These are phyloP conservation scores for Elephas maximus DNA, from an alignment of 2,113 vertebrate species.

Conservation along the genomic window DNA sequence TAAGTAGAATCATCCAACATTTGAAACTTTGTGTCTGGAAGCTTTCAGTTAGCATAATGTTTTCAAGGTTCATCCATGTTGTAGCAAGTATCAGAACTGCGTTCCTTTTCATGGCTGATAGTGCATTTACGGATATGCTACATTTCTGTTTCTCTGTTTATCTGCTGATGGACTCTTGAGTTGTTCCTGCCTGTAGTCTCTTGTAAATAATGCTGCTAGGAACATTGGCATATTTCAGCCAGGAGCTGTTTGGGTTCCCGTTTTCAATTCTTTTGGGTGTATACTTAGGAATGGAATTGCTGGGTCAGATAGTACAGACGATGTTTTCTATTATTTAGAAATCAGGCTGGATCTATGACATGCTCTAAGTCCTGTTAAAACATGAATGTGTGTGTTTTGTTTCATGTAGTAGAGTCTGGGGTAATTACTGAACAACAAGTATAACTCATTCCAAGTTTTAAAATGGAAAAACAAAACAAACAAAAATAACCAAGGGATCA, in stretches of 20 bases:
- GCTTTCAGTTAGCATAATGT: not conserved
- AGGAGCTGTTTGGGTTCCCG: too few relatives aligned
- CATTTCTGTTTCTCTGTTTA: not conserved
- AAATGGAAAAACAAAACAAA: not conserved
- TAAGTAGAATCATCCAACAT: not conserved
- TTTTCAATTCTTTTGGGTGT: too few relatives aligned
- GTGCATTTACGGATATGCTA: not conserved
- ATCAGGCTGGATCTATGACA: not conserved
- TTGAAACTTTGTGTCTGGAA: not conserved
- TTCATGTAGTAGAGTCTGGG: not conserved
- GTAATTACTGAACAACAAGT: conserved; percentile 15
- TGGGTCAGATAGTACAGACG: too few relatives aligned
- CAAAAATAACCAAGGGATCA: not conserved
- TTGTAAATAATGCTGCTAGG: too few relatives aligned
- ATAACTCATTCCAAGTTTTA: conserved; percentile 49
- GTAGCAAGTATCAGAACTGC: not conserved
- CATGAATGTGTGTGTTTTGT: not conserved
- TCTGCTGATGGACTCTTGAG: not conserved
- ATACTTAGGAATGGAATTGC: too few relatives aligned
- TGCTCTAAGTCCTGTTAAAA: conserved; percentile 19
- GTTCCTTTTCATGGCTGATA: not conserved
- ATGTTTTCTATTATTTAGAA: conserved; percentile 63
- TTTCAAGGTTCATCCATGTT: not conserved
- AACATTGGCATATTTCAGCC: too few relatives aligned
- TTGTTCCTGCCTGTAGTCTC: too few relatives aligned